phyloP scores from a whole-genome alignment of 2,797 vertebrate species.

The Myotis planiceps region DNA sequence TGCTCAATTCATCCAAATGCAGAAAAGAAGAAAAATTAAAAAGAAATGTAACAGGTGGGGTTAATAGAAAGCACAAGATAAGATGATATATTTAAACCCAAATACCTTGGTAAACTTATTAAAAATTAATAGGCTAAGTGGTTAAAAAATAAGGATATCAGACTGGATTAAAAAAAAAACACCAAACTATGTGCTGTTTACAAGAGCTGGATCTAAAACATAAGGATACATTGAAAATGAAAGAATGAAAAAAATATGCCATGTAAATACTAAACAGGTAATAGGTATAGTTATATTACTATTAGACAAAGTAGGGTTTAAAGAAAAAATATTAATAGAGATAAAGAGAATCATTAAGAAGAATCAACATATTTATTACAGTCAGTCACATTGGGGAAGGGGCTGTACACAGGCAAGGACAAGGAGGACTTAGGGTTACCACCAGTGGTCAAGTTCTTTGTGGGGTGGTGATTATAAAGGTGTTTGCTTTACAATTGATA shows the following conservation, averaged over 20 bases:
- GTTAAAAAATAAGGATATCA: background rate
- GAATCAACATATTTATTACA: background rate
- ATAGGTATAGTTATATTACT: background rate
- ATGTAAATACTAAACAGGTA: background rate
- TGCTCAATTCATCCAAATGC: background rate
- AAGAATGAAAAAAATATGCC: background rate
- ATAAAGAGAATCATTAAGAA: background rate
- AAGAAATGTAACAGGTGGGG: background rate
- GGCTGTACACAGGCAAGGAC: background rate
- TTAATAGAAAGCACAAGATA: background rate
- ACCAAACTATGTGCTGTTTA: background rate
- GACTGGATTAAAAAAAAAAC: background rate
- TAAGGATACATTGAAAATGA: background rate
- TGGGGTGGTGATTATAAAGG: background rate
- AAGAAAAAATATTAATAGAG: background rate
- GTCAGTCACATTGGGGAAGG: fast-evolving
- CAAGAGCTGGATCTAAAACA: background rate
- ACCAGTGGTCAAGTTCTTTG: background rate
- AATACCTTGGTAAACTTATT: background rate
- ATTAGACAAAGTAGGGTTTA: background rate
- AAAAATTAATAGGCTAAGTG: background rate
- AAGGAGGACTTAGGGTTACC: no score
- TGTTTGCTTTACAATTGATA: background rate
- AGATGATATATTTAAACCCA: background rate
- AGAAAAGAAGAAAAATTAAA: background rate